Percentiles rank a stretch among this genome's conserved stretches.
Conservation (phyloP, 1,140 invertebrate genomes). For the Drosophila erecta region DNA sequence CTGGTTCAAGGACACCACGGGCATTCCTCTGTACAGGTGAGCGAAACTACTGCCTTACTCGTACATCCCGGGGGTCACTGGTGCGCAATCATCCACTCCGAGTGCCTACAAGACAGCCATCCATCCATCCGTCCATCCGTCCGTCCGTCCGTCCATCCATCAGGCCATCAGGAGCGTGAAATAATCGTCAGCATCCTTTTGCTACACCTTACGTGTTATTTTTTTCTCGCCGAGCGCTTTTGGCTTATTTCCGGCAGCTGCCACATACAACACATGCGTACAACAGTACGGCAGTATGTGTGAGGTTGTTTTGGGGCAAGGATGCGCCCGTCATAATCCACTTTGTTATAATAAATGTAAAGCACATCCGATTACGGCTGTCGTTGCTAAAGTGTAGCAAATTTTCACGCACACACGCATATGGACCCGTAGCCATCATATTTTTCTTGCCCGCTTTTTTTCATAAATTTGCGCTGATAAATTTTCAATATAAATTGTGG, state of each 20-base stretch:
- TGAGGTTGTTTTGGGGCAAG: conserved; percentile 49
- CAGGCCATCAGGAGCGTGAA: conserved; percentile 70
- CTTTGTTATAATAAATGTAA: conserved; percentile 84
- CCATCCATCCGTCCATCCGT: conserved; percentile 47
- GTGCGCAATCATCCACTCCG: conserved; percentile 29
- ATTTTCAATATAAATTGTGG: conserved; percentile 76
- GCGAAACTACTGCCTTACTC: conserved; percentile 50
- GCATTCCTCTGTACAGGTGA: conserved; percentile 94
- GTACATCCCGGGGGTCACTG: neutral
- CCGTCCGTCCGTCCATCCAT: conserved; percentile 24
- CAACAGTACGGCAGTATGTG: conserved; percentile 2
- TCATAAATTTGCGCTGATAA: conserved; percentile 76
- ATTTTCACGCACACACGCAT: conserved; percentile 70
- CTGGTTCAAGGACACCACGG: conserved; percentile 93
- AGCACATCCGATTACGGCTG: conserved; percentile 82
- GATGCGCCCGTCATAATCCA: conserved; percentile 80
- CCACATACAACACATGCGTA: conserved; percentile 23
- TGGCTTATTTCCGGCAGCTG: conserved; percentile 64
- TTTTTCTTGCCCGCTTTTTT: neutral
- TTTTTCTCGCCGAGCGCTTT: conserved; percentile 42
- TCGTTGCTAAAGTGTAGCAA: conserved; percentile 80
- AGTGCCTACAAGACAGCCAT: conserved; percentile 41
- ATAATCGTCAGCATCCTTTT: conserved; percentile 81
- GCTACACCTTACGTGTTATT: conserved; percentile 58
- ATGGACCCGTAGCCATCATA: neutral